Evolutionary conservation across 2,888 invertebrate genomes (phyloP).

Genomic region (Arge pagana): DNA sequence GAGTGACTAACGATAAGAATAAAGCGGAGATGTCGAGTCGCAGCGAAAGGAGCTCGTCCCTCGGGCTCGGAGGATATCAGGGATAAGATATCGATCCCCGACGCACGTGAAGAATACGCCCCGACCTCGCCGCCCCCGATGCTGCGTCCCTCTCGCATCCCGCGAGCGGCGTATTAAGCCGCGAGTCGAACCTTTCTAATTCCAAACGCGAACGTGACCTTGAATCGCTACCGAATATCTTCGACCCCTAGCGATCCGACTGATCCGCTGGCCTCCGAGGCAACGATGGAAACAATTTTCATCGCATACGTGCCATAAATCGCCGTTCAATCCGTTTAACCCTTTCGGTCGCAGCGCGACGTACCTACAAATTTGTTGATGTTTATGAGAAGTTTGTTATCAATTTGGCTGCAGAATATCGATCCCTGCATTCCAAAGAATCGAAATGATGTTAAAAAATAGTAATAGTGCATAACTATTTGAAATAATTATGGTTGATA

Average conservation of each 20-base stretch:
- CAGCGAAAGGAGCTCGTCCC: background rate
- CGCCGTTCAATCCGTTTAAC: too few relatives aligned
- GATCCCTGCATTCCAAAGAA: too few relatives aligned
- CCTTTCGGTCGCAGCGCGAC: too few relatives aligned
- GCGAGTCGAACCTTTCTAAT: background rate
- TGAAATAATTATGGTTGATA: too few relatives aligned
- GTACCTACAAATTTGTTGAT: too few relatives aligned
- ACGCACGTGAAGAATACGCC: slow-evolving; percentile 20
- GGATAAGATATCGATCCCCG: slow-evolving; percentile 18
- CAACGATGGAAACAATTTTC: background rate
- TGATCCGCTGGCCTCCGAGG: background rate
- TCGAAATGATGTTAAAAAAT: too few relatives aligned
- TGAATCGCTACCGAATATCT: too few relatives aligned
- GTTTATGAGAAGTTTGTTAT: too few relatives aligned
- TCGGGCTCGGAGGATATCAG: slow-evolving; percentile 14
- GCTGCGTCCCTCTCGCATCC: slow-evolving; percentile 7
- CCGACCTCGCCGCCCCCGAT: too few relatives aligned
- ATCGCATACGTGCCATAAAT: too few relatives aligned
- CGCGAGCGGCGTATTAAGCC: slow-evolving; percentile 5
- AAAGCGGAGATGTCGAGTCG: background rate
- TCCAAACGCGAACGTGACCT: background rate
- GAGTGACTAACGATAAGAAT: background rate
- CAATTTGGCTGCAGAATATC: too few relatives aligned
- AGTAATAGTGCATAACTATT: too few relatives aligned
- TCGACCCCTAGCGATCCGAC: background rate